phyloP scores from a whole-genome alignment of 2,797 vertebrate genomes.

The Perodicticus potto region DNA sequence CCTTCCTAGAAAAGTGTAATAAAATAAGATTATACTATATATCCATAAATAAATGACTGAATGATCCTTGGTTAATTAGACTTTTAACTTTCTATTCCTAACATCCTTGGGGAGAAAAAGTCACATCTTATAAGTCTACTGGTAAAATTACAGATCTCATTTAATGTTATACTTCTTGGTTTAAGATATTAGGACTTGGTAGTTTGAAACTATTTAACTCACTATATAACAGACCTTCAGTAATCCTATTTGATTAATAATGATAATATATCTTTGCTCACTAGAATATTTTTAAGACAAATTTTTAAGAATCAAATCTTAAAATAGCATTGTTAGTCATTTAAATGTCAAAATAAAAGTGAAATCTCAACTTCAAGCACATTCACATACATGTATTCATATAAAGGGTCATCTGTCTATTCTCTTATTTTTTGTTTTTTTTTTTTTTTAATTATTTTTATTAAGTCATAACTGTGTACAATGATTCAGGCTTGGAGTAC shows the following conservation, averaged over 20 bases:
- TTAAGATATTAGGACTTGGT: slow-evolving; percentile 17
- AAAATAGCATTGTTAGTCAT: not conserved
- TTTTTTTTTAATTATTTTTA: no score
- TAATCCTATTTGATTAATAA: slow-evolving; percentile 15
- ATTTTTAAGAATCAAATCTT: not conserved
- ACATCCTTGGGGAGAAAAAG: not conserved
- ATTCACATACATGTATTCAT: not conserved
- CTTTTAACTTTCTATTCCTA: not conserved
- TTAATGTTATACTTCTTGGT: slow-evolving; percentile 16
- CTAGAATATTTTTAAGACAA: slow-evolving; percentile 4
- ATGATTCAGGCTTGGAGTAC: no score
- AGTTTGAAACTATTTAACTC: slow-evolving; percentile 38
- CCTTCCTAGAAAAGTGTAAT: not conserved
- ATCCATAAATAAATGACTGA: not conserved
- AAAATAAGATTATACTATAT: not conserved
- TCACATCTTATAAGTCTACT: not conserved
- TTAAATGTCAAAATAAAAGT: slow-evolving; percentile 24
- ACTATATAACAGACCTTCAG: not conserved
- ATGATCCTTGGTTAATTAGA: not conserved
- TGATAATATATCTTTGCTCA: not conserved
- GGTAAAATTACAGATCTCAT: not conserved
- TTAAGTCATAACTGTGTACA: no score
- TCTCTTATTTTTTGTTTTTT: no score
- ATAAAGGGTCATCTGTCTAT: not conserved
- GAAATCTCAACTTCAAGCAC: not conserved